Conservation (phyloP, 2,113 vertebrate genomes). For the Pygoscelis antarcticus region DNA sequence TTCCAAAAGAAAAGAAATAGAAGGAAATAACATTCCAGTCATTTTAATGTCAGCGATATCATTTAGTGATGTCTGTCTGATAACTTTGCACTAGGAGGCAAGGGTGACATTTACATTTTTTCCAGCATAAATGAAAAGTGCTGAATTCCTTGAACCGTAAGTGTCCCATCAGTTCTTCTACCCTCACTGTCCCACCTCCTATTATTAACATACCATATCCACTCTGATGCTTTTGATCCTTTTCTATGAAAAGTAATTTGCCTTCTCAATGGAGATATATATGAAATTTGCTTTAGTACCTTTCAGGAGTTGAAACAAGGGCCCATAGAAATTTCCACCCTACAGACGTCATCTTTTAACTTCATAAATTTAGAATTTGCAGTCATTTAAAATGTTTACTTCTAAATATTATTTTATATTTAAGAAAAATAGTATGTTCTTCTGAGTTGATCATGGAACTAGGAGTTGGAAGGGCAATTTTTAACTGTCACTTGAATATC, state of each 20-base stretch:
- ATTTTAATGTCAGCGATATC: conserved; percentile 65
- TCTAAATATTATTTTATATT: conserved; percentile 39
- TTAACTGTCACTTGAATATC: not conserved
- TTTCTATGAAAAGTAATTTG: conserved; percentile 70
- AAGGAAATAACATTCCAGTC: conserved; percentile 64
- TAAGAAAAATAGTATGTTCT: not conserved
- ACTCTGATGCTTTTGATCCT: conserved; percentile 64
- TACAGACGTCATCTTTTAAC: conserved; percentile 43
- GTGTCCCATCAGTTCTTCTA: conserved; percentile 68
- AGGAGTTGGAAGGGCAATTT: not conserved
- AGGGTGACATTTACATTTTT: conserved; percentile 76
- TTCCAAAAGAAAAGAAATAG: conserved; percentile 58
- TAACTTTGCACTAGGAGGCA: conserved; percentile 70
- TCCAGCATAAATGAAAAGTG: conserved; percentile 64
- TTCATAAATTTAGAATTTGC: conserved; percentile 52
- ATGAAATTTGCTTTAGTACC: conserved; percentile 64
- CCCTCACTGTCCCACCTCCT: conserved; percentile 60
- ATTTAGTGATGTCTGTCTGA: conserved; percentile 52
- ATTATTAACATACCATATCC: conserved; percentile 66
- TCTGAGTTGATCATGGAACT: not conserved
- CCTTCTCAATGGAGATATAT: conserved; percentile 70
- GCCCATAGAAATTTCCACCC: conserved; percentile 36
- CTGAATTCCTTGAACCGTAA: conserved; percentile 65
- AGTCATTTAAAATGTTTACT: conserved; percentile 61
- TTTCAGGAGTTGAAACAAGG: conserved; percentile 66